Evolutionary conservation across 2,113 vertebrate species (phyloP).

Genomic region (Menidia beryllina): DNA sequence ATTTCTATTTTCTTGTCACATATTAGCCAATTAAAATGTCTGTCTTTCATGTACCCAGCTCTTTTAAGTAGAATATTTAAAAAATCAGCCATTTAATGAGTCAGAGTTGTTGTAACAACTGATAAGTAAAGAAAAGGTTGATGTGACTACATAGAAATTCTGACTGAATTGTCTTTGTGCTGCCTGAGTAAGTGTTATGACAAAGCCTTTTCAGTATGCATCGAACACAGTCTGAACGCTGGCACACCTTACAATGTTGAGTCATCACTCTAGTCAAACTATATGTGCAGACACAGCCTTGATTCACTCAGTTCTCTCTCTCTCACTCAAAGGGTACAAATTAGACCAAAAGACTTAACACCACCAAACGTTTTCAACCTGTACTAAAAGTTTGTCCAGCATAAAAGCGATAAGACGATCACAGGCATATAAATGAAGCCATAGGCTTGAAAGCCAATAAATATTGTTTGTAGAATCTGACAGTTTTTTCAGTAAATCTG

Average conservation of each 20-base stretch:
- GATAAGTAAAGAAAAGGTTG: background rate
- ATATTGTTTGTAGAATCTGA: background rate
- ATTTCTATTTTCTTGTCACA: background rate
- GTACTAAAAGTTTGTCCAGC: constrained; percentile 9
- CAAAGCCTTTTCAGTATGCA: constrained; percentile 25
- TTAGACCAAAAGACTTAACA: constrained; percentile 9
- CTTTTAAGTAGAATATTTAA: background rate
- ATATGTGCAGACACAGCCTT: constrained; percentile 17
- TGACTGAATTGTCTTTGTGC: constrained; percentile 14
- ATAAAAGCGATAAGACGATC: constrained; percentile 24
- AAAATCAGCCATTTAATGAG: background rate
- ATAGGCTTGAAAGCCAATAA: no score
- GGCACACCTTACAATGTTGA: constrained; percentile 18
- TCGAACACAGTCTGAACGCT: constrained; percentile 23
- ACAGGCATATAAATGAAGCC: constrained; percentile 18
- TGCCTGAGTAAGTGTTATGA: constrained; percentile 27
- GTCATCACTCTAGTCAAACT: constrained; percentile 48
- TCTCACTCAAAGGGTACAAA: constrained; percentile 24
- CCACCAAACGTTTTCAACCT: constrained; percentile 1
- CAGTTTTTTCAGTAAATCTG: background rate
- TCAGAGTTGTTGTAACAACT: background rate
- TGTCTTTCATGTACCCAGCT: background rate
- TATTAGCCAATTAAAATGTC: background rate
- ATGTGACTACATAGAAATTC: constrained; percentile 25
- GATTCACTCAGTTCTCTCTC: constrained; percentile 16